Conservation (phyloP, 2,797 vertebrate genomes). For the Gastrophryne carolinensis region DNA sequence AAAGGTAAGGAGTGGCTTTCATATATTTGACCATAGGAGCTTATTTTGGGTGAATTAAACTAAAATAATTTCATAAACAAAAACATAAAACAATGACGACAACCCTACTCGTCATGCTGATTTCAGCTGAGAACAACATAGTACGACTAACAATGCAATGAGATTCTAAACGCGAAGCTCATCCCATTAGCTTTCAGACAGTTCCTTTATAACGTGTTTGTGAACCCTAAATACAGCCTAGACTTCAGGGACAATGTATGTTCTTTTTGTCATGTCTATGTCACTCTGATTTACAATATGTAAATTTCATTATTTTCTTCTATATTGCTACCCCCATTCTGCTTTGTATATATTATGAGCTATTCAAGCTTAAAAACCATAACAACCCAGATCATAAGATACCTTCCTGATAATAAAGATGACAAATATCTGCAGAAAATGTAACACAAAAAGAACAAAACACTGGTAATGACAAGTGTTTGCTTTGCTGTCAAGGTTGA, state of each 20-base stretch:
- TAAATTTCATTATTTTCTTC: too few relatives aligned
- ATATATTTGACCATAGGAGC: too few relatives aligned
- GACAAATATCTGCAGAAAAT: not conserved
- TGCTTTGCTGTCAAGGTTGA: slow-evolving; percentile 6
- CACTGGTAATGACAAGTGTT: not conserved
- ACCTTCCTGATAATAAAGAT: not conserved
- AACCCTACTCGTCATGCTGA: too few relatives aligned
- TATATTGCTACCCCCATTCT: not conserved
- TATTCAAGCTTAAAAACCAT: not conserved
- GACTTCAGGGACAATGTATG: too few relatives aligned
- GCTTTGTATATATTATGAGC: not conserved
- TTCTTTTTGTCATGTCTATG: not conserved
- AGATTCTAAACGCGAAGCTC: too few relatives aligned
- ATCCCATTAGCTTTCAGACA: too few relatives aligned
- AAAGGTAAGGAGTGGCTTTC: too few relatives aligned
- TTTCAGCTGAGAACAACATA: too few relatives aligned
- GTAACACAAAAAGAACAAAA: slow-evolving; percentile 5
- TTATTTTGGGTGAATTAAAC: too few relatives aligned
- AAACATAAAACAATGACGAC: too few relatives aligned
- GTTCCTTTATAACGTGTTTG: not conserved
- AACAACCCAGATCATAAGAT: not conserved
- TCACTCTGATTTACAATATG: not conserved
- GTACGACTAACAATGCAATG: too few relatives aligned
- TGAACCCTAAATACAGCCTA: not conserved
- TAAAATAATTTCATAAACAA: too few relatives aligned